Percentiles rank a stretch among this genome's conserved stretches.
phyloP scores from a whole-genome alignment of 2,113 vertebrate genomes.

The Nansenia antarctica region DNA sequence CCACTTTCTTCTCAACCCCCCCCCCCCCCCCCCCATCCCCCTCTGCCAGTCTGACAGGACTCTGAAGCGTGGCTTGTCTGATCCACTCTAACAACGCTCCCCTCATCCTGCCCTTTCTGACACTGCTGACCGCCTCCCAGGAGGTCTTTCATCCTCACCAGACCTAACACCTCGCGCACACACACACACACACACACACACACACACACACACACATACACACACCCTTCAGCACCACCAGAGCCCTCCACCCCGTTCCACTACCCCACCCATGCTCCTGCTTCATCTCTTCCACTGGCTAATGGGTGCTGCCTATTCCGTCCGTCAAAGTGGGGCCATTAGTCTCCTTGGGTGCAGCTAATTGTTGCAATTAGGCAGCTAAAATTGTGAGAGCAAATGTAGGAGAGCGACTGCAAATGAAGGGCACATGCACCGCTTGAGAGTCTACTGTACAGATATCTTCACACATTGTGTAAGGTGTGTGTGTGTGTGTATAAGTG shows the following conservation, averaged over 20 bases:
- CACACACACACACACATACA: no score
- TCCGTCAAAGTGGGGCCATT: conserved; percentile 34
- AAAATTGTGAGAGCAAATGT: neutral
- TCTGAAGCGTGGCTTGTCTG: neutral
- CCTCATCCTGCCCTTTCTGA: neutral
- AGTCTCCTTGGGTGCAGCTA: conserved; percentile 38
- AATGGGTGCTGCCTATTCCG: conserved; percentile 25
- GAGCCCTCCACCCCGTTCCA: no score
- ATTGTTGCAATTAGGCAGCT: conserved; percentile 20
- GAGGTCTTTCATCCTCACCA: conserved; percentile 43
- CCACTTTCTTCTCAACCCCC: conserved; percentile 2
- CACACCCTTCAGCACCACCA: no score
- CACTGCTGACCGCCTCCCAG: neutral
- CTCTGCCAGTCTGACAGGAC: neutral
- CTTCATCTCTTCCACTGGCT: neutral
- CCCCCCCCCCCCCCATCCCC: neutral
- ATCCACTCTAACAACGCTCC: neutral
- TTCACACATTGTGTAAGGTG: neutral
- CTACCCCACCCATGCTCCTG: no score
- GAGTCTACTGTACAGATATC: neutral
- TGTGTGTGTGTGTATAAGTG: no score
- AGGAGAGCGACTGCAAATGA: neutral
- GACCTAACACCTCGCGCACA: neutral
- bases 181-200: no score
- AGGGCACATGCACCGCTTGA: neutral